Conservation (phyloP, 2,113 vertebrate genomes). For the Dicerorhinus sumatrensis region DNA sequence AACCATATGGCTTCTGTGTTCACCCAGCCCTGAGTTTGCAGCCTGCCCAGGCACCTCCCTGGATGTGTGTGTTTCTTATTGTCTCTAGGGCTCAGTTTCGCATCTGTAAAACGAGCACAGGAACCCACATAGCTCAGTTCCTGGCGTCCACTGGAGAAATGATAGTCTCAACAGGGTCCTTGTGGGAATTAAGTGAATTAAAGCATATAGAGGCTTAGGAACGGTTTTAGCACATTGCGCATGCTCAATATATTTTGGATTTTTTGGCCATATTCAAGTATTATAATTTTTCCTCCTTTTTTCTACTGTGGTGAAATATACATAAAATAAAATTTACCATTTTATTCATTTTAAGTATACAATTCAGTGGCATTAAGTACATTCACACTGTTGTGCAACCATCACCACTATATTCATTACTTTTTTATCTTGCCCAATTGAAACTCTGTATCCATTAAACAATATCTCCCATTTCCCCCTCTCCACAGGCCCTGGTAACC, state of each 20-base stretch:
- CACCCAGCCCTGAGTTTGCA: neutral
- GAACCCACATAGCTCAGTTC: neutral
- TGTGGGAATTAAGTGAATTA: neutral
- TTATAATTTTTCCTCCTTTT: neutral
- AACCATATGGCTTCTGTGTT: neutral
- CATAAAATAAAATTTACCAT: neutral
- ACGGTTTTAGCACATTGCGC: neutral
- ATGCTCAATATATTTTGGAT: neutral
- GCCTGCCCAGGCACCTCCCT: neutral
- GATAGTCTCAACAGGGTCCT: neutral
- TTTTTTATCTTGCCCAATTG: neutral
- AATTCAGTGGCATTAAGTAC: neutral
- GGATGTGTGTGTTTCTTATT: neutral
- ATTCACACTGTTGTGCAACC: neutral
- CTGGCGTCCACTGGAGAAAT: neutral
- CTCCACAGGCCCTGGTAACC: too few relatives aligned
- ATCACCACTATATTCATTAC: neutral
- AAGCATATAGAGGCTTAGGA: neutral
- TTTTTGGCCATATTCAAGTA: neutral
- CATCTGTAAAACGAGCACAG: neutral
- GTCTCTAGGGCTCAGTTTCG: neutral
- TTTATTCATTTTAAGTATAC: neutral
- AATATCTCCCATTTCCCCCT: neutral
- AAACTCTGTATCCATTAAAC: neutral
- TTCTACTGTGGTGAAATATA: neutral